A percentile compares a stretch with the other conserved stretches of the same genome.
These are phyloP conservation scores for Tenebrio molitor DNA, from an alignment of 1,140 invertebrate species.

Conservation along the genomic window DNA sequence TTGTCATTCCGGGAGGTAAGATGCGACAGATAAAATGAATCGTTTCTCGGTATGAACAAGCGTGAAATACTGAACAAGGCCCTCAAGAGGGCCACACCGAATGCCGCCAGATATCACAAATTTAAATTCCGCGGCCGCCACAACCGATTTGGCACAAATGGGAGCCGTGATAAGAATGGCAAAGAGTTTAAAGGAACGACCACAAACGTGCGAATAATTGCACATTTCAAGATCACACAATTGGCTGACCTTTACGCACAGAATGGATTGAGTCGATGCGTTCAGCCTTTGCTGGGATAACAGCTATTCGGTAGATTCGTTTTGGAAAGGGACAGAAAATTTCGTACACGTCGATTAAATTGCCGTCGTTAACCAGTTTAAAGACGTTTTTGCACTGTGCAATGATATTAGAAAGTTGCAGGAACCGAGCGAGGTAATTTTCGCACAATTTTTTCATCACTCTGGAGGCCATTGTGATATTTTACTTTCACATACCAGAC, in stretches of 20 bases:
- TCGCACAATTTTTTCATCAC: constrained; percentile 20
- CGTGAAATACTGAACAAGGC: too few species aligned
- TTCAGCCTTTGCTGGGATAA: not conserved
- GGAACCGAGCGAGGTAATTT: not conserved
- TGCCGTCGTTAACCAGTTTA: not conserved
- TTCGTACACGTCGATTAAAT: not conserved
- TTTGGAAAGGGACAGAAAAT: not conserved
- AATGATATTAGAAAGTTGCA: constrained; percentile 14
- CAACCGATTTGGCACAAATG: not conserved
- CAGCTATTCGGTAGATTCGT: not conserved
- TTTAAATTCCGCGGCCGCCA: not conserved
- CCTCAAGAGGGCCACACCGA: too few species aligned
- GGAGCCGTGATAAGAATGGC: not conserved
- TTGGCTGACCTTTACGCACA: constrained; percentile 1
- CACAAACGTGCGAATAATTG: too few species aligned
- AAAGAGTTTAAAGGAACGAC: not conserved
- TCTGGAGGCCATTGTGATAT: constrained; percentile 28
- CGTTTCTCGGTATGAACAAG: too few species aligned
- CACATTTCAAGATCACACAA: not conserved
- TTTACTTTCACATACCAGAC: constrained; percentile 19
- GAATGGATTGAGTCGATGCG: not conserved
- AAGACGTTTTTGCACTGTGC: not conserved
- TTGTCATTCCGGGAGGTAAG: too few species aligned
- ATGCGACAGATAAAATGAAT: too few species aligned
- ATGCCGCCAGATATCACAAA: not conserved